A percentile compares a stretch with the other conserved stretches of the same genome.
phyloP scores from a whole-genome alignment of 2,888 invertebrate species.

The Drosophila algonquin region DNA sequence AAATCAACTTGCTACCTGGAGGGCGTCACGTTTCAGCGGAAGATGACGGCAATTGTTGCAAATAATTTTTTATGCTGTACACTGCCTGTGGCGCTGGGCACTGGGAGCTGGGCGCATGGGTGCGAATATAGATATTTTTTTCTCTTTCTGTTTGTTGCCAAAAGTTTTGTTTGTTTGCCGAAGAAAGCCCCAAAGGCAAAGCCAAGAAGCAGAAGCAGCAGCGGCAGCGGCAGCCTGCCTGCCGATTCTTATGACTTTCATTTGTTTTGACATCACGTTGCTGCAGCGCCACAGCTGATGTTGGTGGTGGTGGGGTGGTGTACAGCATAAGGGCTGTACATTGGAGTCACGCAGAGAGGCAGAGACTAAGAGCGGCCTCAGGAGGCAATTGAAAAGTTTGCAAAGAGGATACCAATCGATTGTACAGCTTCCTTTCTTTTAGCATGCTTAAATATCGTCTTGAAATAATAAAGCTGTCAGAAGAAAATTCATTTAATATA shows the following conservation, averaged over 20 bases:
- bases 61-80: constrained; percentile 74
- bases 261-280: constrained; percentile 79
- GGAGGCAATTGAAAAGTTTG: constrained; percentile 13
- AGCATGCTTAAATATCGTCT: background rate
- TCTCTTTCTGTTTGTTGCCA: constrained; percentile 67
- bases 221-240: constrained; percentile 46
- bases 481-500: background rate
- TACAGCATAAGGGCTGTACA: constrained; percentile 6
- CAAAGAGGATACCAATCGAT: background rate
- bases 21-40: constrained; percentile 68
- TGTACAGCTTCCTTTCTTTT: background rate
- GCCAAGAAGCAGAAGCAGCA: constrained; percentile 18
- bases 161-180: constrained; percentile 72
- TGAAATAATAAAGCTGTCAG: background rate
- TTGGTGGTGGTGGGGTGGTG: too few species aligned
- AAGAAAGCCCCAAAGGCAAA: constrained; percentile 43
- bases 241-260: constrained; percentile 70
- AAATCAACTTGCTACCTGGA: constrained; percentile 59
- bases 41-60: constrained; percentile 77
- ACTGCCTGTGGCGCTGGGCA: constrained; percentile 43
- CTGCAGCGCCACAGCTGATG: constrained; percentile 37
- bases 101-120: constrained; percentile 30
- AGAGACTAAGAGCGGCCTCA: constrained; percentile 4
- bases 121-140: constrained; percentile 50
- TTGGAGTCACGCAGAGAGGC: background rate